phyloP scores from a whole-genome alignment of 53 echinoderm and acorn worm genomes.

The Echinometra lucunter region DNA sequence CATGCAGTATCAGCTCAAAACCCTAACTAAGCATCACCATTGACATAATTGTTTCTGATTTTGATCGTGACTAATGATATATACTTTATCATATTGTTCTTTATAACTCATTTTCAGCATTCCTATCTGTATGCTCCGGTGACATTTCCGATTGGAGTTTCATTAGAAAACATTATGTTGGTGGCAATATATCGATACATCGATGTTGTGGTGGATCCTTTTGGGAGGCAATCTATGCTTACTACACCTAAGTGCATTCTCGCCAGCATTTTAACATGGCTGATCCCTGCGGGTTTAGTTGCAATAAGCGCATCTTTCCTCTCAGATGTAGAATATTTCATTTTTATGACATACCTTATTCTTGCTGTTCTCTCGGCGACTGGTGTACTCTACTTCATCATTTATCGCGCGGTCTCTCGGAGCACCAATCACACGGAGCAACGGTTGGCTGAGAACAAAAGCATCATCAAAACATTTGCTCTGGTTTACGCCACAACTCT shows the following conservation, averaged over 20 bases:
- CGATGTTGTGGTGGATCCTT: neutral
- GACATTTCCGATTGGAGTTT: neutral
- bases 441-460: slow-evolving; percentile 8
- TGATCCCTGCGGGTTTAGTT: neutral
- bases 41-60: too few species aligned
- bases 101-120: neutral
- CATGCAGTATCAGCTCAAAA: too few species aligned
- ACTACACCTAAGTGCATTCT: neutral
- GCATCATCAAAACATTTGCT: neutral
- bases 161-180: neutral
- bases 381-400: neutral
- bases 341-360: neutral
- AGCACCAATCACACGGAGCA: neutral
- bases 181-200: neutral
- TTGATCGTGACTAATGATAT: too few species aligned
- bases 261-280: neutral
- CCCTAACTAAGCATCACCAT: too few species aligned
- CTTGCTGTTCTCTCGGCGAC: neutral
- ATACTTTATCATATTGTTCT: too few species aligned
- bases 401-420: neutral
- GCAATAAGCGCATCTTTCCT: neutral
- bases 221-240: neutral
- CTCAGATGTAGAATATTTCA: neutral
- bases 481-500: neutral
- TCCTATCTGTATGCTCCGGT: neutral